Base-by-base conservation (phyloP, 2,888 invertebrate genomes). In the Diaperis boleti region DNA sequence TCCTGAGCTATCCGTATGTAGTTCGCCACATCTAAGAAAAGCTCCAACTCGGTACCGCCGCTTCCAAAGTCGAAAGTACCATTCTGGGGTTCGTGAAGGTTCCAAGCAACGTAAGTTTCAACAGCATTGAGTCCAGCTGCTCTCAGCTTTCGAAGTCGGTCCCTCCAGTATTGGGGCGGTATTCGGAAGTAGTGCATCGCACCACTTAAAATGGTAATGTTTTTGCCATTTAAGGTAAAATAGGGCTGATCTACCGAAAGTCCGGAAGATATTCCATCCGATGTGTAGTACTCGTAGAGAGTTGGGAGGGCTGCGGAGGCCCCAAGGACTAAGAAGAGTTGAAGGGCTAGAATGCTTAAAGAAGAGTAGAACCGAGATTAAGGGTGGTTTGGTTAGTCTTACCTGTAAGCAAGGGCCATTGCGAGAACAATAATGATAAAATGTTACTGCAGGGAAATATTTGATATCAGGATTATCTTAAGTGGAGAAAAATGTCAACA, bases 31-130 rank as follows among this genome's bases (percentile, higher is more conserved):
- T 87, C 83, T 8, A 85, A 76, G 60, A 87, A 85, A 8, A 69
- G 61, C 31, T 69, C 59, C 33, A 69, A 64, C 35, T 73, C 72
- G 11, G 87, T 90, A 49, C 89, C 87, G 0, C 87, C 89, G 29
- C 83, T 79, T 78, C 87, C 77, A 83, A 86, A 89, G 47, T 85
- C 83, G 73, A 87, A 92, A 22, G 83, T 79, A 0, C 87, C 87
- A 52, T 89, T 87, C 61, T 87, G 84, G 0, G 92, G 90, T 81
- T 96, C 94, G 79, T 97, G 96, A 59, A 88, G 84, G 67, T 92
- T 94, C 96, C 97, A 91, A 77, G 94, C 92, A 0, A 96, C 89
- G 77, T 96, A 79, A 3, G 94, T 94, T 67, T 94, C 89, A 0
- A 96, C 88, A 1, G 93, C 87, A 81, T 96, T 95, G 8, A 96